phyloP scores from a whole-genome alignment of 2,113 vertebrate genomes.

The Daubentonia madagascariensis region DNA sequence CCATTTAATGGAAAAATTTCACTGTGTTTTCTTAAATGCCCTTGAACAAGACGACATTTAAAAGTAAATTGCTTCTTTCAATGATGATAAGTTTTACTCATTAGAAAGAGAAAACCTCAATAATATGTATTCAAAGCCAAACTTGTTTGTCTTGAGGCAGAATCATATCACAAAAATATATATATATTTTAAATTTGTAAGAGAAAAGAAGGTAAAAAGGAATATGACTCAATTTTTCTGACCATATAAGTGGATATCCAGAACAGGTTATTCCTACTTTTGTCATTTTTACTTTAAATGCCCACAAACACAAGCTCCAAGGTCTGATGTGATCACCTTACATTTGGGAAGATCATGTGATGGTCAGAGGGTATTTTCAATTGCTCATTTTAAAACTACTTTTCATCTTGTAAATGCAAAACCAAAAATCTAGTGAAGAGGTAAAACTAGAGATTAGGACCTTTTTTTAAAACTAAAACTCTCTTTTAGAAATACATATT shows the following conservation, averaged over 20 bases:
- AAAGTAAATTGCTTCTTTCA: slow-evolving; percentile 26
- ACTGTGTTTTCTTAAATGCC: neutral
- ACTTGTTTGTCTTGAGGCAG: neutral
- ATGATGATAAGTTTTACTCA: neutral
- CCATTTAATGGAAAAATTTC: neutral
- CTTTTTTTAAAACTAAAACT: neutral
- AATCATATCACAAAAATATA: neutral
- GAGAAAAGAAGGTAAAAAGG: neutral
- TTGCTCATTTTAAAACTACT: neutral
- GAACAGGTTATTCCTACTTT: neutral
- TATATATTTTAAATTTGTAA: neutral
- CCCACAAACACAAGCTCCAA: neutral
- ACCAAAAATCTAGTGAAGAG: neutral
- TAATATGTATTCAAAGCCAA: neutral
- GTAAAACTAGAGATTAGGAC: neutral
- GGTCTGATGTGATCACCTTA: neutral
- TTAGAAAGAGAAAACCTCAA: neutral
- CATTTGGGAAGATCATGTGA: neutral
- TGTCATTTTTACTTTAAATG: neutral
- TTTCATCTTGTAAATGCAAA: slow-evolving; percentile 33
- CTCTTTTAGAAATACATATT: neutral
- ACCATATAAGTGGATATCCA: neutral
- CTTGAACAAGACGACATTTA: neutral
- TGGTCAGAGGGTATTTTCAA: neutral
- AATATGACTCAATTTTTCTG: neutral